Percentiles rank a stretch among this genome's conserved stretches.
phyloP scores from a whole-genome alignment of 2,888 invertebrate species.

The Drosophila paucipuncta region DNA sequence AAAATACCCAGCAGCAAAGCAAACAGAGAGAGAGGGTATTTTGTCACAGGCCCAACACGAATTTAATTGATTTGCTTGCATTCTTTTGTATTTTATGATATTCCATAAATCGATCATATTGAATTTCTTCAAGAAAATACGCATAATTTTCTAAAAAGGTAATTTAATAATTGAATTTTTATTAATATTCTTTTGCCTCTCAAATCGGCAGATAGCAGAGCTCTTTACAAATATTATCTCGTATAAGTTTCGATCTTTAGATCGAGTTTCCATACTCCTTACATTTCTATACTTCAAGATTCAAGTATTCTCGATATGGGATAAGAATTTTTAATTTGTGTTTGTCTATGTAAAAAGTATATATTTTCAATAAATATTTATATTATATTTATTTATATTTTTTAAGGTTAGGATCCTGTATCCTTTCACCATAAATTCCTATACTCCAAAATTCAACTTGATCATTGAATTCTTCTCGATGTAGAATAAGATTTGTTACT shows the following conservation, averaged over 20 bases:
- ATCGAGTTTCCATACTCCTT: not conserved
- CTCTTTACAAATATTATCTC: not conserved
- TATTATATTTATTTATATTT: not conserved
- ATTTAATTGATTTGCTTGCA: no score
- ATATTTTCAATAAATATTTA: not conserved
- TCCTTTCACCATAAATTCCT: not conserved
- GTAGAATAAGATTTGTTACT: not conserved
- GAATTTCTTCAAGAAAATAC: not conserved
- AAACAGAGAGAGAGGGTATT: not conserved
- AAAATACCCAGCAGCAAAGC: conserved; percentile 26
- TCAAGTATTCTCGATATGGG: not conserved
- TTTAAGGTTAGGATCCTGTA: not conserved
- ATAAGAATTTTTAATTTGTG: not conserved
- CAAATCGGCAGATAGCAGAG: not conserved
- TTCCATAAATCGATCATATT: not conserved
- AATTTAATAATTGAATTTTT: not conserved
- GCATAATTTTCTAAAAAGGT: not conserved
- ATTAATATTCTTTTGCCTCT: not conserved
- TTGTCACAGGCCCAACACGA: not conserved
- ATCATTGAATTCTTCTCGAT: not conserved
- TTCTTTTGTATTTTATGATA: not conserved
- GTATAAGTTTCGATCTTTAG: not conserved
- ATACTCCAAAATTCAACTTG: not conserved
- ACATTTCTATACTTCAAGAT: no score
- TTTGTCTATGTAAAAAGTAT: not conserved